Conservation (phyloP, 2,113 vertebrate species). For the Caracal caracal region DNA sequence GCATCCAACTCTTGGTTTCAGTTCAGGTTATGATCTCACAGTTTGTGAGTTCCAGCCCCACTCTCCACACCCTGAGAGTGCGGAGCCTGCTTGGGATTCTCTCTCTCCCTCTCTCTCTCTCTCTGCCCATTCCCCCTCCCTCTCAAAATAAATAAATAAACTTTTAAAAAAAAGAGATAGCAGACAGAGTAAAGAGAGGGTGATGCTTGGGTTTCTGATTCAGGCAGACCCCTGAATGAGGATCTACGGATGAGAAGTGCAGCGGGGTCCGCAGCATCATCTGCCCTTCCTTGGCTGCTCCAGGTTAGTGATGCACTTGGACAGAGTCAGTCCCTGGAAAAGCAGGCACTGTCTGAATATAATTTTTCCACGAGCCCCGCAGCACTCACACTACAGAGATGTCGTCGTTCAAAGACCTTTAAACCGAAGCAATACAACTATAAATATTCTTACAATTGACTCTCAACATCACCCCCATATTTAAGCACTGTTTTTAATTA, state of each 20-base stretch:
- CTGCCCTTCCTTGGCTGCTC: not conserved
- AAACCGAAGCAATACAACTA: not conserved
- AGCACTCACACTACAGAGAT: not conserved
- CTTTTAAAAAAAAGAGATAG: not conserved
- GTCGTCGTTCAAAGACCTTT: not conserved
- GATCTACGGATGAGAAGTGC: not conserved
- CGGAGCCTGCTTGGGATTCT: too few species aligned
- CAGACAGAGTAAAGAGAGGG: not conserved
- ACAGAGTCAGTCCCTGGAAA: not conserved
- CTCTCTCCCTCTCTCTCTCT: too few species aligned
- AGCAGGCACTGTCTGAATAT: not conserved
- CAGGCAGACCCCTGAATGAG: not conserved
- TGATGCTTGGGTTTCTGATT: not conserved
- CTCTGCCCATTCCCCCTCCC: too few species aligned
- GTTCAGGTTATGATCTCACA: too few species aligned
- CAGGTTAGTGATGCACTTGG: not conserved
- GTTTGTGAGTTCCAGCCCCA: too few species aligned
- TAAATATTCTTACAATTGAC: not conserved
- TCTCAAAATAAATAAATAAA: too few species aligned
- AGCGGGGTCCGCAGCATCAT: rapidly evolving
- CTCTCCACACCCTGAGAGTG: too few species aligned
- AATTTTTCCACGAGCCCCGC: not conserved
- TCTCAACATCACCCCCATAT: not conserved
- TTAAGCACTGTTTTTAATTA: not conserved
- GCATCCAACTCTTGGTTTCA: too few species aligned